Conservation (phyloP, 2,797 vertebrate genomes). For the Parotocinclus haroldoi region DNA sequence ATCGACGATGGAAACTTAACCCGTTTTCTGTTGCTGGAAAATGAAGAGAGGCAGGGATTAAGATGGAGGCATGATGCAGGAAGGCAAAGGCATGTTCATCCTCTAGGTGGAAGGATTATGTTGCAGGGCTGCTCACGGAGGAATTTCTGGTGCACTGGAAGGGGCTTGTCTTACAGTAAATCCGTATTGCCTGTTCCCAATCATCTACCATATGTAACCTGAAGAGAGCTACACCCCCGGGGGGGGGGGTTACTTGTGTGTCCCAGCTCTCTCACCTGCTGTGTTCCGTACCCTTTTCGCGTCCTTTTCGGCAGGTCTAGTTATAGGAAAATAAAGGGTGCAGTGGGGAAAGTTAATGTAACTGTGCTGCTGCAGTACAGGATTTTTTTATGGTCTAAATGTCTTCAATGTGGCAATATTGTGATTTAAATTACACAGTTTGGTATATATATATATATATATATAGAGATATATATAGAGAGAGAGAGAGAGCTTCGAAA, state of each 20-base stretch:
- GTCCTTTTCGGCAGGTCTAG: not conserved
- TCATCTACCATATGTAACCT: conserved; percentile 62
- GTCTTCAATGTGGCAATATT: no score
- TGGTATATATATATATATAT: no score
- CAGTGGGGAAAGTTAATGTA: no score
- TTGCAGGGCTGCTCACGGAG: conserved; percentile 64
- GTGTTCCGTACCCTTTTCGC: not conserved
- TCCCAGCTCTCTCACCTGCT: conserved; percentile 50
- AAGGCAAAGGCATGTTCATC: conserved; percentile 44
- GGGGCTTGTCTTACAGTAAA: conserved; percentile 73
- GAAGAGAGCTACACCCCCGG: conserved; percentile 65
- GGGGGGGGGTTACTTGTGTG: conserved; percentile 60
- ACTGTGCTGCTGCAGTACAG: no score
- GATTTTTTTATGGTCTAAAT: no score
- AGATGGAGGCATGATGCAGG: conserved; percentile 20
- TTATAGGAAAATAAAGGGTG: no score
- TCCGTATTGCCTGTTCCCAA: conserved; percentile 62
- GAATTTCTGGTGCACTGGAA: conserved; percentile 61
- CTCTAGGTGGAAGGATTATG: conserved; percentile 57
- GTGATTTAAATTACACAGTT: no score
- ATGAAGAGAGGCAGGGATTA: conserved; percentile 17
- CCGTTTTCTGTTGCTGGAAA: conserved; percentile 11
- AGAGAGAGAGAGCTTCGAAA: no score
- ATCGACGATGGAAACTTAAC: conserved; percentile 21
- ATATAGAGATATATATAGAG: no score